Evolutionary conservation across 2,888 invertebrate species (phyloP), one percentile per base, ranked within the genome.

Genomic region (Anagyrus pseudococci): DNA sequence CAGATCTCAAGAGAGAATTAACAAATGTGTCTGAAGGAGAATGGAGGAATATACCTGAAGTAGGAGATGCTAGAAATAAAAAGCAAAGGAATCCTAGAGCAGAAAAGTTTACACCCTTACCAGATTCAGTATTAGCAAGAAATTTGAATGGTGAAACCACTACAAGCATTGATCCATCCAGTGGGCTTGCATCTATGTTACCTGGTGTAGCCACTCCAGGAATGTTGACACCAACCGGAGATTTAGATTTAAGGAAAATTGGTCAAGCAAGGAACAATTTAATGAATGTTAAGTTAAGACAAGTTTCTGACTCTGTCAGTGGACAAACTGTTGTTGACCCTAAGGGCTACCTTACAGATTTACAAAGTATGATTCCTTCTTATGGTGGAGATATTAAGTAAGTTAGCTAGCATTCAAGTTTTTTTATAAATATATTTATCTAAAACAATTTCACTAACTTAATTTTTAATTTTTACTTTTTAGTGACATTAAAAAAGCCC

Each of bases 271-370:
- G 98, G 78, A 99, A 98, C 81, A 97, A 98, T 2, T 84, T 99
- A 2, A 99, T 99, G 99, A 97, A 97, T 77, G 98, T 99, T 0
- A 98, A 98, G 82, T 82, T 99, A 26, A 79, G 75, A 66, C 80
- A 82, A 68, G 93, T 93, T 1, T 98, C 99, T 0, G 99, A 99
- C 82, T 98, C 98, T 0, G 98, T 99, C 0, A 93, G 94, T 2
- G 99, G 99, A 0, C 99, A 99, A 83, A 99, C 99, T 0, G 98
- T 99, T 0, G 98, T 99, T 0, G 99, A 99, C 83, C 99, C 99
- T 0, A 99, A 99, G 81, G 99, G 99, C 1, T 99, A 99, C 79
- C 86, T 99, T n/a, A 99, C 99, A 0, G 99, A 99, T 81, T 84
- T 99, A 50, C 98, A 99, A 78, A 97, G 97, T 22, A 99, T 99